Conservation (phyloP, 2,113 vertebrate species). For the Podarcis raffonei region DNA sequence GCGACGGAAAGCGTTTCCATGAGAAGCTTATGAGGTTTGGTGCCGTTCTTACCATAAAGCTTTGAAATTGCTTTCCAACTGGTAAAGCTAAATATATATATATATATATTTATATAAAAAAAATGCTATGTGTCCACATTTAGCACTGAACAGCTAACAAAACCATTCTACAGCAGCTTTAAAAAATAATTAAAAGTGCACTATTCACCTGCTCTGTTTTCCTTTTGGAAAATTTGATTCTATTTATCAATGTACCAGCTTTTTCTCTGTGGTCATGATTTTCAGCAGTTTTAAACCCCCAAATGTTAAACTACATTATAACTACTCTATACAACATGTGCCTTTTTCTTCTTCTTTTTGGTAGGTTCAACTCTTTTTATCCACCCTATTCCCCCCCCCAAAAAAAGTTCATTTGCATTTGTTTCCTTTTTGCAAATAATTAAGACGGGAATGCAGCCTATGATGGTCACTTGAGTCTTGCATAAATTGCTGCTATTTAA, state of each 20-base stretch:
- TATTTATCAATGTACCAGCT: neutral
- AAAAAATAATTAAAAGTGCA: neutral
- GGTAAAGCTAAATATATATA: neutral
- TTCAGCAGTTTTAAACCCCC: neutral
- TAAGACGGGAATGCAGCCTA: slow-evolving; percentile 17
- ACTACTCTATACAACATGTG: neutral
- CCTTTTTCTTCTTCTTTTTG: neutral
- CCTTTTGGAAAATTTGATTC: neutral
- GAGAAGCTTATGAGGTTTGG: neutral
- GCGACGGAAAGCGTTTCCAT: neutral
- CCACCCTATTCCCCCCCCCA: neutral
- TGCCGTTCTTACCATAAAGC: neutral
- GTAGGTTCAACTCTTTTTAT: neutral
- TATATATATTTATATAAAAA: neutral
- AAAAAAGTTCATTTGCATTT: neutral
- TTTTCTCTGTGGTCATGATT: neutral
- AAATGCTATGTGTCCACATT: neutral
- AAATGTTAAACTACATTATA: neutral
- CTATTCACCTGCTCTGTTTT: neutral
- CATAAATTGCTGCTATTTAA: slow-evolving; percentile 44
- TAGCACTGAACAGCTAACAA: neutral
- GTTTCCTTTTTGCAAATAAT: slow-evolving; percentile 24
- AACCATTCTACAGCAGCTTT: neutral
- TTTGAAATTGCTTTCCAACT: neutral
- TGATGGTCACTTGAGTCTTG: neutral